Base-by-base conservation (phyloP, 2,113 vertebrate species). In the Neotoma lepida region DNA sequence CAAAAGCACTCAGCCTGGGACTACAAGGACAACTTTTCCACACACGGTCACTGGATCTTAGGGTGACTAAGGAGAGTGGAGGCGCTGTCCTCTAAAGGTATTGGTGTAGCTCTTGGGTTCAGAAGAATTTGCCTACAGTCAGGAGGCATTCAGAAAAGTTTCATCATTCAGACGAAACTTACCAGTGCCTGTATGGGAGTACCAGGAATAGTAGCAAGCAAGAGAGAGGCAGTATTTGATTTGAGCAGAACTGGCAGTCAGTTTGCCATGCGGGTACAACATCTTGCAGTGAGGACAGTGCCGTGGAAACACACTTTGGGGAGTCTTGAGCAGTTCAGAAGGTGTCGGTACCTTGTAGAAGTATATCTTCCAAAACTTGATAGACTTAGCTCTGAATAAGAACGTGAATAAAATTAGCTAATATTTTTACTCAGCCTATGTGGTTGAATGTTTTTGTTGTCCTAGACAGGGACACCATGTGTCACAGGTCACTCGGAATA, bases 401-500 rank as follows among this genome's bases (percentile, higher is more conserved):
- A 41, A 92, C 86, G 30, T 93, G 88, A 94, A 58, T 94, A 90
- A 94, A 93, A 82, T 66, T 82, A 91, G 95, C 70, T 93, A 41
- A 66, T 89, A 73, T 77, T 93, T 96, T 93, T 95, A 94, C 61
- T 92, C 51, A 90, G 77, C 64, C 93, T 51, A 73, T 54, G 78
- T 95, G 58, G 91, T 93, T 78, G 86, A 92, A 58, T 96, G 91
- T 94, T 80, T 95, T 76, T 95, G 20, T 93, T 97, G 93, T 95
- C 96, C 84, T 81, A 91, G 95, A 73, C 88, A 93, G 94, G 89
- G 92, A 41, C 78, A 86, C 86, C 39, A 10, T 82, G 12, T 86
- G 86, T 96, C 95, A 70, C 94, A 94, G 93, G 88, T 93, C 77
- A 92, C 82, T 97, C 89, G 54, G 92, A 88, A 97, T 96, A 93